Evolutionary conservation across 2,888 invertebrate genomes (phyloP).

Genomic region (Stictocephala bisonia): DNA sequence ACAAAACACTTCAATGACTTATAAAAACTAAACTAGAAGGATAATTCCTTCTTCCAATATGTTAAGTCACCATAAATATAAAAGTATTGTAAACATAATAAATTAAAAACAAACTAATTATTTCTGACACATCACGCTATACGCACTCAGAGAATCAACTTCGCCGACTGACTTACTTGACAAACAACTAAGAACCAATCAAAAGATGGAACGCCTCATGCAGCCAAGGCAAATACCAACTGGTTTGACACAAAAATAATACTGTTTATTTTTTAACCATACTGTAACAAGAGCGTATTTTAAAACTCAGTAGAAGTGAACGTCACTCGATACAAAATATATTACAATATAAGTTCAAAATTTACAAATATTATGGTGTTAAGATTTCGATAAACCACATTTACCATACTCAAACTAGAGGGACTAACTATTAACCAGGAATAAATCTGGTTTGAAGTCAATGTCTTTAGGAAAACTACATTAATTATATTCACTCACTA

Average conservation of each 20-base stretch:
- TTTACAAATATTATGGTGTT: too few relatives aligned
- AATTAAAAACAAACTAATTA: conserved; percentile 45
- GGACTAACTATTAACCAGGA: too few relatives aligned
- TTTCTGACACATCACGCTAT: conserved; percentile 52
- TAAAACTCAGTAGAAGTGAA: too few relatives aligned
- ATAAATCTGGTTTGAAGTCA: too few relatives aligned
- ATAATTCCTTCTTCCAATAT: conserved; percentile 24
- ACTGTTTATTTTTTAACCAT: too few relatives aligned
- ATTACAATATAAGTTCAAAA: too few relatives aligned
- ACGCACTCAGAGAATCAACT: conserved; percentile 47
- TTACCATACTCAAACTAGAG: too few relatives aligned
- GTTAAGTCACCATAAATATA: conserved; percentile 36
- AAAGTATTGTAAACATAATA: conserved; percentile 11
- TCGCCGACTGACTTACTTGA: conserved; percentile 51
- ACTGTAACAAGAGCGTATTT: too few relatives aligned
- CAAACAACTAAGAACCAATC: conserved; percentile 51
- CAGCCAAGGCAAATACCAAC: conserved; percentile 4
- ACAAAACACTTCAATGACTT: background rate
- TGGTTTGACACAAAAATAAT: conserved; percentile 14
- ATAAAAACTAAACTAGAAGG: conserved; percentile 30
- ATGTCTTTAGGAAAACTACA: too few relatives aligned
- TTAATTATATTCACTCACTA: too few relatives aligned
- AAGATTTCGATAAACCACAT: too few relatives aligned
- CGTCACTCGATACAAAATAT: too few relatives aligned
- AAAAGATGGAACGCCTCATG: conserved; percentile 42